Evolutionary conservation across 2,113 vertebrate genomes (phyloP).

Genomic region (Malurus alboscapulatus): DNA sequence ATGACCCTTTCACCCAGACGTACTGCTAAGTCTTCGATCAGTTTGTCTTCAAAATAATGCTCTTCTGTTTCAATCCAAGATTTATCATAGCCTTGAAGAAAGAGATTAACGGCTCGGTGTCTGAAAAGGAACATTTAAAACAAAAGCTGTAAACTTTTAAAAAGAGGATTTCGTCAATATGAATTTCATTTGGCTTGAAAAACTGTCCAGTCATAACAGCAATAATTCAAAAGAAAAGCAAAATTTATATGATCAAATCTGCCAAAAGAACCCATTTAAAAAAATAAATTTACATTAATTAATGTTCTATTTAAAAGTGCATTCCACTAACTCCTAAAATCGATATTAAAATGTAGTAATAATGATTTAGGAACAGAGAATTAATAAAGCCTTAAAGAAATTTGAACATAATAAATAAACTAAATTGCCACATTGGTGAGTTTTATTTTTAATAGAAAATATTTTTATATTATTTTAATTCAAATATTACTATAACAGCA

Average conservation of each 20-base stretch:
- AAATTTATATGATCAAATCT: not conserved
- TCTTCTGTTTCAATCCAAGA: conserved; percentile 97
- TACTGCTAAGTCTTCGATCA: conserved; percentile 96
- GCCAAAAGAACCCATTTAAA: not conserved
- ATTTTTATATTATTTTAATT: not conserved
- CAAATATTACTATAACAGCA: not conserved
- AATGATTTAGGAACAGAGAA: not conserved
- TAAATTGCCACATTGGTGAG: not conserved
- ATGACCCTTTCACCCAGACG: conserved; percentile 26
- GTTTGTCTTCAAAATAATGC: conserved; percentile 96
- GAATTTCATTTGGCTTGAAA: not conserved
- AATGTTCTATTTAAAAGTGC: not conserved
- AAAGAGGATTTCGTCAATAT: not conserved
- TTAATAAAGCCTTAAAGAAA: not conserved
- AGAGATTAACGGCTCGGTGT: conserved; percentile 93
- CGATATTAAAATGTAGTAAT: not conserved
- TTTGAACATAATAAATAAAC: not conserved
- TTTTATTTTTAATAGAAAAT: not conserved
- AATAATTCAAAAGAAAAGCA: not conserved
- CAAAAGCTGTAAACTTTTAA: not conserved
- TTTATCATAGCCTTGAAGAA: conserved; percentile 96
- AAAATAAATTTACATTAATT: not conserved
- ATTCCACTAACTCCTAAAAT: not conserved
- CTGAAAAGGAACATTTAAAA: conserved; percentile 69
- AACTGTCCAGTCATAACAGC: not conserved